Base-by-base conservation (phyloP, 2,797 vertebrate genomes). In the Channallabes apus region DNA sequence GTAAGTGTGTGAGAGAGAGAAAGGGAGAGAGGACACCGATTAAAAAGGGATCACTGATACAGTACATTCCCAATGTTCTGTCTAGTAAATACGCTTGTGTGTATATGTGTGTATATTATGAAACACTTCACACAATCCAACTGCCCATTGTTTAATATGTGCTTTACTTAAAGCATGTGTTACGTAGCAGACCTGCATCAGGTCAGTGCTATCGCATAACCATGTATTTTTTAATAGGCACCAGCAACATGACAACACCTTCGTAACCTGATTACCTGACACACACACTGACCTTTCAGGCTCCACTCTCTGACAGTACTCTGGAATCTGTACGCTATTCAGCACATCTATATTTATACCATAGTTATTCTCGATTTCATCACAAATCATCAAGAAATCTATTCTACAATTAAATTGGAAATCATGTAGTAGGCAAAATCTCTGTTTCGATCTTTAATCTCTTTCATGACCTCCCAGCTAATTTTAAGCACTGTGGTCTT, bases 151-250 rank as follows among this genome's bases (percentile, higher is more conserved):
- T 84, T 86, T 65, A 80, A 69, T 24, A 76, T 80, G 58, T 41
- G 51, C 82, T 51, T 78, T 46, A 69, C 69, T 87, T 75, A 84
- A 85, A 88, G 90, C 90, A 90, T 92, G 91, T 92, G 88, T 85
- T 87, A 69, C 91, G 90, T 89, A 84, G 83, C 80, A 80, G 85
- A 75, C 68, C 88, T 89, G 85, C 88, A 91, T 91, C 89, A 89
- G 92, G 91, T 93, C 93, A 93, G 85, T 82, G 88, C 90, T 93
- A 94, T 95, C 94, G 87, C 65, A 92, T 94, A 46, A 80, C 92
- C 91, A 94, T 94, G 90, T 91, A 94, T 94, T 93, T 94, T 87
- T 94, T 94, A 87, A 94, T 94, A 89, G 86, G 88, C 79, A 75
- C 79, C 88, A 87, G 85, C 90, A 81, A 84, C 85, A 90, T 90